Percentiles rank a stretch among this genome's conserved stretches.
Conservation (phyloP, 2,797 vertebrate species). For the Sphenopsis melanotis region DNA sequence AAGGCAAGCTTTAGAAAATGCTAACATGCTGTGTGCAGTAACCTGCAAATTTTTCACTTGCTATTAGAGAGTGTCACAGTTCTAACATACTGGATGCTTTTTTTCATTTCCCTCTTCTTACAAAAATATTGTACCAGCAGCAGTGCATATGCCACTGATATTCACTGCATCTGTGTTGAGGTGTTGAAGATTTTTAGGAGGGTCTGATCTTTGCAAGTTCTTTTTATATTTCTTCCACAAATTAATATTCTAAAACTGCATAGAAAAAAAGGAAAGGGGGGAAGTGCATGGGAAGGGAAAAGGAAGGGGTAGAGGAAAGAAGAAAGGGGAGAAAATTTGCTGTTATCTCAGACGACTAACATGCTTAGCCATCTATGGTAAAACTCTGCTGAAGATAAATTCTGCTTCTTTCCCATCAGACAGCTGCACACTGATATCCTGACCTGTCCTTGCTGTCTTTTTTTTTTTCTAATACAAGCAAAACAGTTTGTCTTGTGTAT, state of each 20-base stretch:
- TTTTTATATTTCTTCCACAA: background rate
- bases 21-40: background rate
- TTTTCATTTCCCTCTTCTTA: background rate
- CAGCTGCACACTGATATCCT: background rate
- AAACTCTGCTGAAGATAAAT: background rate
- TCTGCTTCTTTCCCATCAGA: background rate
- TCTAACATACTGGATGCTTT: background rate
- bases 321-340: background rate
- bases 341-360: background rate
- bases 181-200: background rate
- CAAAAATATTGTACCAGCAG: background rate
- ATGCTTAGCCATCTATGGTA: background rate
- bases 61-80: background rate
- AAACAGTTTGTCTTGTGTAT: background rate
- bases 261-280: background rate
- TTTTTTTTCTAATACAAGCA: background rate
- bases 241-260: background rate
- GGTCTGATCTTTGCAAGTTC: background rate
- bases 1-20: conserved; percentile 19
- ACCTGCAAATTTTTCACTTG: background rate
- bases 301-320: background rate
- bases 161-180: background rate
- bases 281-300: background rate
- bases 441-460: background rate
- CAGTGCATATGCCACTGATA: background rate